These are phyloP conservation scores for Bubo blakistoni DNA, from an alignment of 2,113 vertebrate species.

Conservation along the genomic window DNA sequence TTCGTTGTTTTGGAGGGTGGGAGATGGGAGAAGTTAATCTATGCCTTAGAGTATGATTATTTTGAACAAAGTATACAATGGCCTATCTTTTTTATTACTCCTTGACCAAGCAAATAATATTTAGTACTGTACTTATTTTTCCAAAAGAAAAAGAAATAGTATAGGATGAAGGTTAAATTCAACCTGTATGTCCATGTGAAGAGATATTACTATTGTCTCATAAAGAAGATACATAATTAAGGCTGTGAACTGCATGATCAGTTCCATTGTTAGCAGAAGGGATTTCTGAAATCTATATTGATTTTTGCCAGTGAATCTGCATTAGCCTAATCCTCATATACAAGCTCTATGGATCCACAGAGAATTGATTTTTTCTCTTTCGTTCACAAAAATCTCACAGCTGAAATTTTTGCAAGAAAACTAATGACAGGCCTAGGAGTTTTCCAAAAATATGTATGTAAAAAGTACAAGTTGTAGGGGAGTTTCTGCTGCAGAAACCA, in stretches of 20 bases:
- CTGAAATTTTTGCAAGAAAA: background rate
- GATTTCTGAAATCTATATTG: constrained; percentile 24
- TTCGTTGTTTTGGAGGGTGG: background rate
- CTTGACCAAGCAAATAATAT: background rate
- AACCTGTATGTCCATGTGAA: background rate
- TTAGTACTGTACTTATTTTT: background rate
- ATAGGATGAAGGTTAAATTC: constrained; percentile 31
- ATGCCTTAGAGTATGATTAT: background rate
- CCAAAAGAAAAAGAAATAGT: background rate
- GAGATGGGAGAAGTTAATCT: background rate
- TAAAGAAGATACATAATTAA: constrained; percentile 47
- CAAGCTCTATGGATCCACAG: background rate
- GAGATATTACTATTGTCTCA: constrained; percentile 21
- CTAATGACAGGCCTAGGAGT: background rate
- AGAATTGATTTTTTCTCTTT: constrained; percentile 19
- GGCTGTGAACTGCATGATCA: constrained; percentile 24
- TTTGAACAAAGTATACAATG: background rate
- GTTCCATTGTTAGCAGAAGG: constrained; percentile 13
- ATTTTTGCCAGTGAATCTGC: constrained; percentile 51
- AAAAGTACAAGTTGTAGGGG: background rate
- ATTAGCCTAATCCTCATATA: constrained; percentile 43
- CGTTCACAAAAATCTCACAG: background rate
- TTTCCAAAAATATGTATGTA: background rate
- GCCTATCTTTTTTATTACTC: background rate
- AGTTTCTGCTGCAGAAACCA: background rate